A percentile compares a stretch with the other conserved stretches of the same genome.
Evolutionary conservation across 2,888 invertebrate genomes (phyloP).

Genomic region (Ellobium chinense): DNA sequence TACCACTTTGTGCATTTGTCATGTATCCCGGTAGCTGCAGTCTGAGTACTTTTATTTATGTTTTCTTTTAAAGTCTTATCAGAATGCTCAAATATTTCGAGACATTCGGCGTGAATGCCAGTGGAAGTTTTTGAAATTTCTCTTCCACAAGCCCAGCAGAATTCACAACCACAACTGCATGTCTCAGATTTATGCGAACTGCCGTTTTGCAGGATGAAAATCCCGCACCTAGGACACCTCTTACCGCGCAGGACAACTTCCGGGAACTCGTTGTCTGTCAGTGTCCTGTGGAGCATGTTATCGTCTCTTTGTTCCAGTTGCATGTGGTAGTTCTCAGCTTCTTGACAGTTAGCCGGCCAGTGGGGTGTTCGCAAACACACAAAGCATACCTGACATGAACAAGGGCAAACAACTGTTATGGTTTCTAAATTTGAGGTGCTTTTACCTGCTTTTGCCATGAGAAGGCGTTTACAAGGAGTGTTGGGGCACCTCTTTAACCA

Average conservation of each 20-base stretch:
- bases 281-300: neutral
- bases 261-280: slow-evolving; percentile 12
- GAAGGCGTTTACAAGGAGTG: neutral
- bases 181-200: neutral
- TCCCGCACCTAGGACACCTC: slow-evolving; percentile 25
- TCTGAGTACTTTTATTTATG: neutral
- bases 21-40: too few relatives aligned
- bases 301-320: neutral
- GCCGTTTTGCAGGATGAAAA: neutral
- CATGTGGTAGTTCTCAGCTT: neutral
- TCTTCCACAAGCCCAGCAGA: slow-evolving; percentile 25
- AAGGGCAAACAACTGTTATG: neutral
- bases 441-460: neutral
- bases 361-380: slow-evolving; percentile 1
- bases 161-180: slow-evolving; percentile 7
- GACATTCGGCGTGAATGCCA: neutral
- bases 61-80: neutral
- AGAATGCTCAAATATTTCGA: neutral
- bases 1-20: slow-evolving; percentile 20
- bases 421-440: too few relatives aligned
- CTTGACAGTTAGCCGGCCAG: slow-evolving; percentile 19
- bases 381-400: slow-evolving; percentile 11
- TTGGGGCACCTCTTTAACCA: slow-evolving; percentile 2
- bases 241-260: slow-evolving; percentile 26
- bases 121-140: neutral